phyloP scores from a whole-genome alignment of 2,888 invertebrate species.

The Melieria picta region DNA sequence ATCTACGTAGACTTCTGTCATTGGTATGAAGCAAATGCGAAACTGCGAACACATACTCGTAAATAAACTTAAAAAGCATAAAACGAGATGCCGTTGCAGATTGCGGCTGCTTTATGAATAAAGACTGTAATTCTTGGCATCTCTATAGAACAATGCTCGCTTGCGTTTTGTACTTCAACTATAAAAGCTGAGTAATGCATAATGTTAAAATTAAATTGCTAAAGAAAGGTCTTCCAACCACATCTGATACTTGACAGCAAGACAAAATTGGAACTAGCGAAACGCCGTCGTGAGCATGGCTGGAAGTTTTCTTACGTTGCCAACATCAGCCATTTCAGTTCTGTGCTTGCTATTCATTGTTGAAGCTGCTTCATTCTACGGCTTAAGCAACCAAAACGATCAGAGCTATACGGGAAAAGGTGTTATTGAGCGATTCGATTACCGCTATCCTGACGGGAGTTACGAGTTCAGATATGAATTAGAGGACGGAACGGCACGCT shows the following conservation, averaged over 20 bases:
- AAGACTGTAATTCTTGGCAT: constrained; percentile 53
- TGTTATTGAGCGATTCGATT: constrained; percentile 54
- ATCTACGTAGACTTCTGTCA: too few species aligned
- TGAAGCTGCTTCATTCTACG: neutral
- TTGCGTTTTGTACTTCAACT: constrained; percentile 26
- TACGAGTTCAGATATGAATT: constrained; percentile 61
- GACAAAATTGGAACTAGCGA: too few species aligned
- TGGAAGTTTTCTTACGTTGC: too few species aligned
- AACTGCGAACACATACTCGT: too few species aligned
- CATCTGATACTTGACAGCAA: constrained; percentile 23
- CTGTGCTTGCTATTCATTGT: neutral
- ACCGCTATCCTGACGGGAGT: constrained; percentile 61
- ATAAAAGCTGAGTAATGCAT: constrained; percentile 53
- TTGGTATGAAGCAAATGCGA: too few species aligned
- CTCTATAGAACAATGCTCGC: constrained; percentile 7
- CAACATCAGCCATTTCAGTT: neutral
- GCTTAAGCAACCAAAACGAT: neutral
- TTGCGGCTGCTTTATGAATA: constrained; percentile 46
- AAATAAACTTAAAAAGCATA: constrained; percentile 6
- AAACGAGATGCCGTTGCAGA: neutral
- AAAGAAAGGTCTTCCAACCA: constrained; percentile 49
- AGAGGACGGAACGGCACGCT: constrained; percentile 60
- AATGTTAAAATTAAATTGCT: constrained; percentile 56
- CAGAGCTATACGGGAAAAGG: constrained; percentile 26
- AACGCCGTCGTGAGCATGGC: too few species aligned